Conservation (phyloP, 2,888 invertebrate species). For the Erannis defoliaria region DNA sequence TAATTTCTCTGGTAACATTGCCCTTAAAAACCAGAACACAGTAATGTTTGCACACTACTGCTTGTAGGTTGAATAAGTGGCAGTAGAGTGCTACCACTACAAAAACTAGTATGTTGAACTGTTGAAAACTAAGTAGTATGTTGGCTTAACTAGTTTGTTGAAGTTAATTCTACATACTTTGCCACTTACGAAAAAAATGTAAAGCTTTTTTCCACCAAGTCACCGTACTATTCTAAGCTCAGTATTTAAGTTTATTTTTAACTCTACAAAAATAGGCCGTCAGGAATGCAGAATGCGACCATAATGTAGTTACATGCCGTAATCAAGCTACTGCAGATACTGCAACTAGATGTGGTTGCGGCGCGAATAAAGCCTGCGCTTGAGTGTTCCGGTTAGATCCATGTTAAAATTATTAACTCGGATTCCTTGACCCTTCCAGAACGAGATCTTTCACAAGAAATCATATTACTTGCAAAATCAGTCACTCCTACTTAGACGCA, state of each 20-base stretch:
- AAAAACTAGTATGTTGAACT: too few relatives aligned
- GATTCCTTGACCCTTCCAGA: conserved; percentile 1
- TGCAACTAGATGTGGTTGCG: conserved; percentile 4
- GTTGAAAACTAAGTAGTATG: too few relatives aligned
- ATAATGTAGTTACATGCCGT: conserved; percentile 21
- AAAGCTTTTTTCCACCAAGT: neutral
- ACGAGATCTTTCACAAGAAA: neutral
- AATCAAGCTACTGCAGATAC: conserved; percentile 30
- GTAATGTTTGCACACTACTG: too few relatives aligned
- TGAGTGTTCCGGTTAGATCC: too few relatives aligned
- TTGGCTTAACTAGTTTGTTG: too few relatives aligned
- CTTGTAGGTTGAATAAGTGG: too few relatives aligned
- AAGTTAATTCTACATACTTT: neutral
- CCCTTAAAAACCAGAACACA: too few relatives aligned
- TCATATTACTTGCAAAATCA: neutral
- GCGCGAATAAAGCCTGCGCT: neutral
- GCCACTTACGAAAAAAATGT: neutral
- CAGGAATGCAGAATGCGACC: conserved; percentile 32
- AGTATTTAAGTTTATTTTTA: conserved; percentile 3
- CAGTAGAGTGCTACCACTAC: too few relatives aligned
- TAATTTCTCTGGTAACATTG: too few relatives aligned
- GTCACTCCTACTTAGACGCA: neutral
- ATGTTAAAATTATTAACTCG: too few relatives aligned
- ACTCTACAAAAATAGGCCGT: conserved; percentile 31
- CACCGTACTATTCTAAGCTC: neutral